Conservation (phyloP, 2,888 invertebrate genomes). For the Rhamphomyia laevipes region DNA sequence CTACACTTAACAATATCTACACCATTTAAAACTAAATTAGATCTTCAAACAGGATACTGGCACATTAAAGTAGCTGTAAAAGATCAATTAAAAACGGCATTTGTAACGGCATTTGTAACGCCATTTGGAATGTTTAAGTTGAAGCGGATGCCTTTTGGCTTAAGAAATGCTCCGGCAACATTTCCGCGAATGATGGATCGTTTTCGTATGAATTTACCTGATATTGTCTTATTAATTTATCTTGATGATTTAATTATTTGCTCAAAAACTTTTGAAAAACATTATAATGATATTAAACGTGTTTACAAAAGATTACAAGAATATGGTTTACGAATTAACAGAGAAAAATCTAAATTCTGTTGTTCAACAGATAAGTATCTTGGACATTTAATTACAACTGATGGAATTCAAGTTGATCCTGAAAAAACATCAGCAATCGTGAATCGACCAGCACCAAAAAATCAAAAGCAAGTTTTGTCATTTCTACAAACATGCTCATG, state of each 20-base stretch:
- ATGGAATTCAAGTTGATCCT: conserved; percentile 4
- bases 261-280: conserved; percentile 15
- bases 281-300: conserved; percentile 17
- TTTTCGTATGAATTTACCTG: conserved; percentile 2
- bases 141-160: conserved; percentile 24
- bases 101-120: conserved; percentile 24
- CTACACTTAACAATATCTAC: conserved; percentile 2
- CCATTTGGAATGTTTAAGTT: conserved; percentile 23
- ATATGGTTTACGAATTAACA: conserved; percentile 14
- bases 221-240: conserved; percentile 14
- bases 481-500: too few species aligned
- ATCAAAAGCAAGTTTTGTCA: too few species aligned
- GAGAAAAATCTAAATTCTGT: too few species aligned
- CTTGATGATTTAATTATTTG: conserved; percentile 21
- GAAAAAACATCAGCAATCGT: conserved; percentile 2
- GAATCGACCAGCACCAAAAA: conserved; percentile 14
- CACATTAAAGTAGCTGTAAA: conserved; percentile 6
- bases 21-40: conserved; percentile 15
- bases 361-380: conserved; percentile 4
- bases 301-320: conserved; percentile 18
- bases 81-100: conserved; percentile 20
- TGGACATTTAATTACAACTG: neutral
- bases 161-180: conserved; percentile 22
- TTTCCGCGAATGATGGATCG: conserved; percentile 12
- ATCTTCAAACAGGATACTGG: conserved; percentile 4